Percentiles rank a stretch among this genome's conserved stretches.
Evolutionary conservation across 2,888 invertebrate genomes (phyloP).

Genomic region (Tipula helvola): DNA sequence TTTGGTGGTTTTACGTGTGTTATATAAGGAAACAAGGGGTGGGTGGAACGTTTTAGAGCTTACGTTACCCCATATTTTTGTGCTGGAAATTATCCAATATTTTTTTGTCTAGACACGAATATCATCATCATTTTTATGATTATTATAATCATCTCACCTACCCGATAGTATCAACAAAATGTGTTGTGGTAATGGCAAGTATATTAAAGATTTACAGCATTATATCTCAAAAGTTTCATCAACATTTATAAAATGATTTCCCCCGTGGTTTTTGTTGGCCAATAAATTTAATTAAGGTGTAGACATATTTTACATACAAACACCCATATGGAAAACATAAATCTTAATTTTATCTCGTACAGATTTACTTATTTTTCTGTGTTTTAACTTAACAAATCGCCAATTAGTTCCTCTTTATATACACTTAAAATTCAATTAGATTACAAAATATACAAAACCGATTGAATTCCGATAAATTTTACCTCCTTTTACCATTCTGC

Average conservation of each 20-base stretch:
- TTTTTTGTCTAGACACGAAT: neutral
- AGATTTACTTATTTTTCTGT: neutral
- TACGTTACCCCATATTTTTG: neutral
- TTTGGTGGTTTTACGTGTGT: neutral
- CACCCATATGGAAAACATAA: too few relatives aligned
- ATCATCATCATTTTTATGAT: neutral
- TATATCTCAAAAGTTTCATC: too few relatives aligned
- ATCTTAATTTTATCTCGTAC: too few relatives aligned
- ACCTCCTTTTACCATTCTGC: neutral
- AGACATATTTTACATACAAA: neutral
- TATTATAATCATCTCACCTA: neutral
- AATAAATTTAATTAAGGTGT: neutral
- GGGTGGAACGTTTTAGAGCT: neutral
- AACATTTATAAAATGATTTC: too few relatives aligned
- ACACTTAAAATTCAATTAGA: neutral
- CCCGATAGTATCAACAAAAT: neutral
- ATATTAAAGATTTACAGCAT: neutral
- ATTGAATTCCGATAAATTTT: neutral
- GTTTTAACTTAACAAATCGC: neutral
- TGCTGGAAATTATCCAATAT: neutral
- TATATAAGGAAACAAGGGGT: neutral
- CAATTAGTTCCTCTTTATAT: neutral
- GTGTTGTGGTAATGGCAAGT: neutral
- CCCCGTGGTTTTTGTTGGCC: neutral
- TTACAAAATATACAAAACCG: neutral